phyloP scores from a whole-genome alignment of 2,888 invertebrate species.

The Papilio protenor region DNA sequence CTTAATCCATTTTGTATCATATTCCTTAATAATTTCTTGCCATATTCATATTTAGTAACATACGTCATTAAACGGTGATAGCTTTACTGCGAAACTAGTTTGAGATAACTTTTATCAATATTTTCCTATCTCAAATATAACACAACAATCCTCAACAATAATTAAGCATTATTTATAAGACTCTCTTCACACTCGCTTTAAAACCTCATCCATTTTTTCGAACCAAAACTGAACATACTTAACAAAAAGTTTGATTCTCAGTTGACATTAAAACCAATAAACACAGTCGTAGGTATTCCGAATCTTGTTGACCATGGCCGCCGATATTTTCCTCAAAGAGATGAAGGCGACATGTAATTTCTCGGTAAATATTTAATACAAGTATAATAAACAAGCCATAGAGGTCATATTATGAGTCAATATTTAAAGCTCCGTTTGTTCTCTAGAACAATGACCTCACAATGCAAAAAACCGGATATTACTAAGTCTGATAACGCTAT shows the following conservation, averaged over 20 bases:
- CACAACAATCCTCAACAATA: not conserved
- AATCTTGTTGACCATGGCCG: conserved; percentile 22
- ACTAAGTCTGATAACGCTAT: conserved; percentile 67
- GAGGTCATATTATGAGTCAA: conserved; percentile 41
- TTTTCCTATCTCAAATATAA: too few relatives aligned
- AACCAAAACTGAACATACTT: too few relatives aligned
- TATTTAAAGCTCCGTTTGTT: conserved; percentile 48
- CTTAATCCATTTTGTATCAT: conserved; percentile 25
- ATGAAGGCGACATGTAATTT: conserved; percentile 17
- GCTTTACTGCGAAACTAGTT: too few relatives aligned
- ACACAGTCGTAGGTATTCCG: not conserved
- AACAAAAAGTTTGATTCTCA: not conserved
- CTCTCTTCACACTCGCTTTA: not conserved
- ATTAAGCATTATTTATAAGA: not conserved
- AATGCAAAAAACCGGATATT: conserved; percentile 60
- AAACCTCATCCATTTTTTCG: too few relatives aligned
- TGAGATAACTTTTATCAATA: too few relatives aligned
- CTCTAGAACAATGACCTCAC: conserved; percentile 57
- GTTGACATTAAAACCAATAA: conserved; percentile 7
- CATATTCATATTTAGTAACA: not conserved
- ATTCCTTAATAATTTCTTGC: conserved; percentile 34
- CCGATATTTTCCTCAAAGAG: conserved; percentile 25
- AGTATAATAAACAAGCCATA: conserved; percentile 7
- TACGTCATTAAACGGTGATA: too few relatives aligned
- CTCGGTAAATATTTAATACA: conserved; percentile 12